Percentiles rank a stretch among this genome's conserved stretches.
phyloP scores from a whole-genome alignment of 2,888 invertebrate species.

The Cecidostiba fungosa region DNA sequence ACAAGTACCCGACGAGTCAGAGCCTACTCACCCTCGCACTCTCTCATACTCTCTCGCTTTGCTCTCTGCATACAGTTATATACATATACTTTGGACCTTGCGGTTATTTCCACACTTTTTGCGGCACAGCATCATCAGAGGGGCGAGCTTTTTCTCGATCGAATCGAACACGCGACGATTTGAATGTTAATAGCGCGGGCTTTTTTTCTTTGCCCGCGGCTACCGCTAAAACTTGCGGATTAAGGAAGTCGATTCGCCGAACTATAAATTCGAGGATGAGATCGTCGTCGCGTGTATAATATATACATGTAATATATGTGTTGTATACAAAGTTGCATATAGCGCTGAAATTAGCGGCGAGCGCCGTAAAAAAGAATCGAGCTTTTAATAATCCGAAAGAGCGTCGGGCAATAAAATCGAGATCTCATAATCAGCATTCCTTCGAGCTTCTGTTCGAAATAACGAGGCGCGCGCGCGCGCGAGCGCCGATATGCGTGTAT shows the following conservation, averaged over 20 bases:
- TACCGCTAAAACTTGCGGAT: slow-evolving; percentile 7
- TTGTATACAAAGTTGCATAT: neutral
- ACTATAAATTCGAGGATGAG: slow-evolving; percentile 42
- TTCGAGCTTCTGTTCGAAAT: neutral
- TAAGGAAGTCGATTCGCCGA: slow-evolving; percentile 21
- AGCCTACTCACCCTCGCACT: neutral
- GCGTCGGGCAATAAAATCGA: slow-evolving; percentile 11
- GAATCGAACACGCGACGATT: neutral
- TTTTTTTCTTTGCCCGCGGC: neutral
- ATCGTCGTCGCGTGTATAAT: slow-evolving; percentile 20
- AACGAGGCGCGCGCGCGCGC: neutral
- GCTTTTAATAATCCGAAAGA: neutral
- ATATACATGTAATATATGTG: neutral
- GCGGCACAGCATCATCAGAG: neutral
- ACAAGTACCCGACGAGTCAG: slow-evolving; percentile 63
- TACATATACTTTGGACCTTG: neutral
- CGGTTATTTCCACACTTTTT: neutral
- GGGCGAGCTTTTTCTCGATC: neutral
- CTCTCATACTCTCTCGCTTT: no score
- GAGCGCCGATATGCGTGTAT: neutral
- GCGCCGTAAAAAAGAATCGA: neutral
- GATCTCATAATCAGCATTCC: slow-evolving; percentile 18
- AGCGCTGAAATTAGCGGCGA: neutral
- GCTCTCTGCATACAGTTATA: neutral
- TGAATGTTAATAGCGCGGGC: neutral